Evolutionary conservation across 2,113 vertebrate genomes (phyloP), one percentile per base, ranked within the genome.

Genomic region (Polypterus bichir): DNA sequence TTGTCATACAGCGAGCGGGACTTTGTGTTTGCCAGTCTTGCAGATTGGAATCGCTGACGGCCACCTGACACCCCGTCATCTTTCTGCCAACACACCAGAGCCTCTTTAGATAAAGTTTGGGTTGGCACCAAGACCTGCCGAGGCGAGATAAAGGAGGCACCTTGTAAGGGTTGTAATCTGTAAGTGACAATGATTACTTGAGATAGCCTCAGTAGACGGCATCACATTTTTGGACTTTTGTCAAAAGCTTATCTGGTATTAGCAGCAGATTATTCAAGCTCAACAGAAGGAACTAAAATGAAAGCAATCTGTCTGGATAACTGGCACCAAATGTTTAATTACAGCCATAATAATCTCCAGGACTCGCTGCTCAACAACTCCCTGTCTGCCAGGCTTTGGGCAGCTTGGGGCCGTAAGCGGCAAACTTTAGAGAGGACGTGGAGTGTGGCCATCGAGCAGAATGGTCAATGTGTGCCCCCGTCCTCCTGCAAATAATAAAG

Each of bases 51-150:
- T 27, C 27, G 27, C 27, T 27, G 27, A 27, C 27, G 27, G 27
- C 27, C 27, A 27, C 27, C 27, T 27, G 27, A 27, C 27, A 27
- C 27, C 27, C 27, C 27, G 27, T 1, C 27, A 27, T 27, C 27
- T 27, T 27, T 27, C 27, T 27, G 27, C 27, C 27, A 27, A 27
- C 27, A 2, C 27, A 27, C 27, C 27, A 51, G 60, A 58, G 48
- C 6, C 56, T 57, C 48, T 6, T n/a, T 44, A 47, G 49, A 62
- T 62, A 48, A 57, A 65, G 8, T 59, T 66, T 62, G 53, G 58
- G 44, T 2, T 9, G 7, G n/a, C 46, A 59, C 46, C 54, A 27
- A 27, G 59, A 27, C 54, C 3, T 55, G 59, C 47, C 9, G n/a
- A 44, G 11, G 57, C 49, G 7, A 5, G 57, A 27, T 46, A 64